phyloP scores from a whole-genome alignment of 1,140 invertebrate species.

The Drosophila truncata region DNA sequence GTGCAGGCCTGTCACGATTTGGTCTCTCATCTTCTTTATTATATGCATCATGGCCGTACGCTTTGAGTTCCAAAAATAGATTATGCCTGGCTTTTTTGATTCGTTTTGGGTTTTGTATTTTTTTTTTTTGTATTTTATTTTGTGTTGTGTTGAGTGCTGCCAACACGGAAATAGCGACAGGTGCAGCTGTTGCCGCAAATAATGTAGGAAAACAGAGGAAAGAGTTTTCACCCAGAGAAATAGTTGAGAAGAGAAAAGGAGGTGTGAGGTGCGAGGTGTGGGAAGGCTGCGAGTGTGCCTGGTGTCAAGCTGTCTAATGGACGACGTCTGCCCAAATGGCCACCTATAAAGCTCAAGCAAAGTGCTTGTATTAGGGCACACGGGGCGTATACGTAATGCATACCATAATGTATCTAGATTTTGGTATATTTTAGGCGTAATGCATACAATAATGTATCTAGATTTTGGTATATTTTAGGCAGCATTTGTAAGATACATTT shows the following conservation, averaged over 20 bases:
- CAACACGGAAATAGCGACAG: slow-evolving; percentile 53
- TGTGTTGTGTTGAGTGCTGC: slow-evolving; percentile 25
- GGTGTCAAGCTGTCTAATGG: slow-evolving; percentile 52
- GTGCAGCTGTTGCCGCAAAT: slow-evolving; percentile 48
- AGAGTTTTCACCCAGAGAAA: not conserved
- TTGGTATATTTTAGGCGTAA: slow-evolving; percentile 18
- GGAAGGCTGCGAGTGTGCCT: slow-evolving; percentile 27
- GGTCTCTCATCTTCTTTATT: slow-evolving; percentile 62
- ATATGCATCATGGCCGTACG: slow-evolving; percentile 43
- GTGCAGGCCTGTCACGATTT: slow-evolving; percentile 82
- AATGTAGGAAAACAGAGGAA: not conserved
- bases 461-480: not conserved
- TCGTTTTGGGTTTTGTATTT: not conserved
- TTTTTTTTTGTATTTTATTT: not conserved
- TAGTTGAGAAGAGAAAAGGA: not conserved
- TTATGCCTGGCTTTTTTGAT: not conserved
- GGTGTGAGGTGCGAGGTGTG: not conserved
- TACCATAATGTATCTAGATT: not conserved
- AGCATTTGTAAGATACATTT: slow-evolving; percentile 22
- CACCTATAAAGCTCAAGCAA: slow-evolving; percentile 28
- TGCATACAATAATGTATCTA: slow-evolving; percentile 3
- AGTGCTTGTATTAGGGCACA: slow-evolving; percentile 29
- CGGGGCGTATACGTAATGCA: slow-evolving; percentile 41
- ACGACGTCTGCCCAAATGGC: slow-evolving; percentile 38
- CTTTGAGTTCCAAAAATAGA: slow-evolving; percentile 23